Base-by-base conservation (phyloP, 2,888 invertebrate genomes). In the Eulithis prunata region DNA sequence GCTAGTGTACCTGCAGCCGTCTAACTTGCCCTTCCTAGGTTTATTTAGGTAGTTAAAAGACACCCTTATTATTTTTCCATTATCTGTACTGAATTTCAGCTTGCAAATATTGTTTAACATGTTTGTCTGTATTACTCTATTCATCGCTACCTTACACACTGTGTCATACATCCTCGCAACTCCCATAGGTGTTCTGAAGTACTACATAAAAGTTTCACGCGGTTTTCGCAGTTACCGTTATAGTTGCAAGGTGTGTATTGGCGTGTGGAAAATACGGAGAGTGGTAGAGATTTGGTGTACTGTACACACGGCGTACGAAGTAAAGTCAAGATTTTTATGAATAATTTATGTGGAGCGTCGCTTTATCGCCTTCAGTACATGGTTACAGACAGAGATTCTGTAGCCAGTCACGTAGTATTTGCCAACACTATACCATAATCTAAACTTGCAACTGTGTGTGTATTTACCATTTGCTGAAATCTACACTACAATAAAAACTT, bases 281-380 rank as follows among this genome's bases (percentile, higher is more conserved):
- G 55, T 64, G 69, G 68, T 56, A 53, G 52, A 67, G 32, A 62
- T 64, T 68, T 51, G 56, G 11, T 62, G 69, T 53, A 64, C 64
- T 68, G 70, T 71, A 67, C 54, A 62, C 64, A 57, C 63, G 55
- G 54, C 57, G 66, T 66, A 65, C 65, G 70, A 69, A 69, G 70
- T 73, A 64, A 79, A 84, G 84, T 84, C 84, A 85, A 88, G 87
- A 88, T 88, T 90, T 89, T 87, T 90, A 90, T 90, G 89, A 91
- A 90, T 89, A 88, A 90, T 90, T 89, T 88, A 91, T 90, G 76
- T 78, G 73, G 80, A 82, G 80, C 80, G 80, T 69, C 81, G 80
- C 86, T 88, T 89, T 88, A 86, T 88, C 85, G 81, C 60, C 73
- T 73, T 68, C 75, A 72, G 70, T 70, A 71, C 70, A 57, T 55